Evolutionary conservation across 2,113 vertebrate genomes (phyloP).

Genomic region (Azemiops feae): DNA sequence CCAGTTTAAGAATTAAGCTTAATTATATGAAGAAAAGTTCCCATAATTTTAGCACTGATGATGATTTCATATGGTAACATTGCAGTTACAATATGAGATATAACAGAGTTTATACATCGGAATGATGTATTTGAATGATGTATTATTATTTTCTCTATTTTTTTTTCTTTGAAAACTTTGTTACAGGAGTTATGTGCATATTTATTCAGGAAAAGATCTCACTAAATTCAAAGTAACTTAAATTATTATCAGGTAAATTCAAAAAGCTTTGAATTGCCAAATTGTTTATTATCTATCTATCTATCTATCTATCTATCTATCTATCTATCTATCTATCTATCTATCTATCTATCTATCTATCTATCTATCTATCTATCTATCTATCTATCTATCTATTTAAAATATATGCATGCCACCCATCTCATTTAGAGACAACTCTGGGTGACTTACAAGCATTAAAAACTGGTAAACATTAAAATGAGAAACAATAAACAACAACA

Average conservation of each 20-base stretch:
- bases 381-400: neutral
- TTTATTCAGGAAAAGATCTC: neutral
- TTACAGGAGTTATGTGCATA: neutral
- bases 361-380: neutral
- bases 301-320: too few relatives aligned
- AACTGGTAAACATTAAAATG: neutral
- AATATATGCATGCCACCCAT: neutral
- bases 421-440: neutral
- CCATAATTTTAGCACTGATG: neutral
- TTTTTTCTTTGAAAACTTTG: neutral
- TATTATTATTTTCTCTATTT: neutral
- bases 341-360: neutral
- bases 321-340: neutral
- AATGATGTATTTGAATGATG: neutral
- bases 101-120: neutral
- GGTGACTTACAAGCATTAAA: neutral
- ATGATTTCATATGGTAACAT: neutral
- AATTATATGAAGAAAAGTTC: neutral
- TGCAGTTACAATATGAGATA: neutral
- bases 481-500: neutral
- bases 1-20: neutral
- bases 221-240: neutral
- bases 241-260: neutral
- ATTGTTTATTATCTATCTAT: neutral
- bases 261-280: neutral